These are phyloP conservation scores for Orcinus orca DNA, from an alignment of 2,113 vertebrate species.

Conservation along the genomic window DNA sequence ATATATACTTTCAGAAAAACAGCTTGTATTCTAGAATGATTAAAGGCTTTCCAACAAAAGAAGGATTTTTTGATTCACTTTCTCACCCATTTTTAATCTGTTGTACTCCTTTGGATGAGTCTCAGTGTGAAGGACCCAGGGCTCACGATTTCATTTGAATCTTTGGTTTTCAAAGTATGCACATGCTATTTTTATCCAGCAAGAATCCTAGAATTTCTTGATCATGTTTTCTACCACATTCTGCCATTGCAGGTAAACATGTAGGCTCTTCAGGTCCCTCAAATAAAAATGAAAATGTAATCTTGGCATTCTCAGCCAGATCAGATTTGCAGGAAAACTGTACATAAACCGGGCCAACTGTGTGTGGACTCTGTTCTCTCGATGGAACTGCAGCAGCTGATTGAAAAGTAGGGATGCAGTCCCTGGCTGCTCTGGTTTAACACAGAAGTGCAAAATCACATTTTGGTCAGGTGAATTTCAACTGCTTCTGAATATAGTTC, in stretches of 20 bases:
- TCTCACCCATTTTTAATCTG: not conserved
- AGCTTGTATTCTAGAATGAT: not conserved
- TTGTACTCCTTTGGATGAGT: not conserved
- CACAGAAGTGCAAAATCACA: conserved; percentile 35
- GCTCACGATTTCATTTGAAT: conserved; percentile 53
- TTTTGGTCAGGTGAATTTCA: conserved; percentile 38
- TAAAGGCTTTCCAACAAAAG: not conserved
- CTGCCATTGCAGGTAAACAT: not conserved
- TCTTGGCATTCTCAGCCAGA: conserved; percentile 14
- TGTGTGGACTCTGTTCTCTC: conserved; percentile 44
- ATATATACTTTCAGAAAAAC: conserved; percentile 37
- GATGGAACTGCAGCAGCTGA: not conserved
- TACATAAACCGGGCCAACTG: not conserved
- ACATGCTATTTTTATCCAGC: conserved; percentile 9
- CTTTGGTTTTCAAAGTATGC: conserved; percentile 20
- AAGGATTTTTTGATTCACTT: not conserved
- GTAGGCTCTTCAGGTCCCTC: not conserved
- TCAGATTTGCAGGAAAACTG: conserved; percentile 24
- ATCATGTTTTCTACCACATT: not conserved
- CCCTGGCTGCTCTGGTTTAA: not conserved
- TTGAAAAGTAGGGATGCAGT: not conserved
- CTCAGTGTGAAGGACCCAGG: conserved; percentile 6
- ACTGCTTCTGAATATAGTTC: conserved; percentile 39
- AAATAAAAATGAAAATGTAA: conserved; percentile 33
- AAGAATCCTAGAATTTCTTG: conserved; percentile 13